Evolutionary conservation across 2,797 vertebrate species (phyloP).

Genomic region (Notoglanidium macrostoma): DNA sequence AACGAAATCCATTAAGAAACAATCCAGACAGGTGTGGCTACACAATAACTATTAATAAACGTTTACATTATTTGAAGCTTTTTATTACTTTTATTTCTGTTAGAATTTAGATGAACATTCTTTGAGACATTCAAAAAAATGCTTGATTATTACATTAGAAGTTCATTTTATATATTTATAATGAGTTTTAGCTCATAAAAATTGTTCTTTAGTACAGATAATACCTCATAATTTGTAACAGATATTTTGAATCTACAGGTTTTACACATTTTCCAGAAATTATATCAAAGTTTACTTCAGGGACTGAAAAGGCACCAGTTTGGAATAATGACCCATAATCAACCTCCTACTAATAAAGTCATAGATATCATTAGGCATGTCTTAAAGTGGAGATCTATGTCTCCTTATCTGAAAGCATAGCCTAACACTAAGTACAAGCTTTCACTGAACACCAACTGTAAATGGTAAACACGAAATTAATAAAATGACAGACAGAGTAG

Average conservation of each 20-base stretch:
- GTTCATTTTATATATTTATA: background rate
- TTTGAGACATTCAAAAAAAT: background rate
- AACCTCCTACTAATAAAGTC: slow-evolving; percentile 6
- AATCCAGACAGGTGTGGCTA: background rate
- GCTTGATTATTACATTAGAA: background rate
- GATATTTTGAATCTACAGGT: background rate
- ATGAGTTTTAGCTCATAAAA: background rate
- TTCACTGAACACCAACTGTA: background rate
- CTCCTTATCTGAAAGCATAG: background rate
- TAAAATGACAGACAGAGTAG: background rate
- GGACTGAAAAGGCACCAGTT: background rate
- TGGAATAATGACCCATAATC: slow-evolving; percentile 4
- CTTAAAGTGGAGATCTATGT: slow-evolving; percentile 5
- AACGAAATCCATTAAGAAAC: background rate
- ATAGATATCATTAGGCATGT: slow-evolving; percentile 9
- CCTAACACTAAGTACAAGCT: background rate
- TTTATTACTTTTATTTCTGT: background rate
- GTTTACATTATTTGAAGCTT: background rate
- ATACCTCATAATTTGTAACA: background rate
- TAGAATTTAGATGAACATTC: background rate
- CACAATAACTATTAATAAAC: background rate
- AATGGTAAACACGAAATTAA: background rate
- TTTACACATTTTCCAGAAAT: background rate
- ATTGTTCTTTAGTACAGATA: background rate
- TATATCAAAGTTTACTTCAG: background rate